Conservation (phyloP, 2,888 invertebrate species). For the Xanthia icteritia region DNA sequence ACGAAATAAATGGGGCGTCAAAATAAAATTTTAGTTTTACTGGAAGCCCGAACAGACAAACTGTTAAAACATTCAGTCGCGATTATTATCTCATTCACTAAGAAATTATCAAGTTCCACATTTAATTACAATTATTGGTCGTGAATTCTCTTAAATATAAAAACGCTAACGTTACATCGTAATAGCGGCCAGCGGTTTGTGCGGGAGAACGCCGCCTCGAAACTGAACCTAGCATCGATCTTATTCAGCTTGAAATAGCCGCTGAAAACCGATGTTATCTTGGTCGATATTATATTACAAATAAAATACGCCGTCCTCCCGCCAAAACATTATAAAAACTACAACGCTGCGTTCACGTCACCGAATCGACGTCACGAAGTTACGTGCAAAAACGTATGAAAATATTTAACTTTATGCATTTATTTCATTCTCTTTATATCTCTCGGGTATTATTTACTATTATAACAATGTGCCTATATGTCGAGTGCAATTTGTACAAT, state of each 20-base stretch:
- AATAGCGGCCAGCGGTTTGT: constrained; percentile 77
- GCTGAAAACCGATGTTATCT: constrained; percentile 46
- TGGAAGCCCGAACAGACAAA: constrained; percentile 90
- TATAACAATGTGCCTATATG: constrained; percentile 88
- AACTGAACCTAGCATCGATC: constrained; percentile 45
- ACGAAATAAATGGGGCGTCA: constrained; percentile 74
- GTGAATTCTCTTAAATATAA: constrained; percentile 86
- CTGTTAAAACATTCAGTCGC: constrained; percentile 88
- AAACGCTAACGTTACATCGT: constrained; percentile 82
- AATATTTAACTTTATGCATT: constrained; percentile 89
- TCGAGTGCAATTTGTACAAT: constrained; percentile 88
- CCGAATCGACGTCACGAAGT: constrained; percentile 78
- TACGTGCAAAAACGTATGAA: constrained; percentile 90
- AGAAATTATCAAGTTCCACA: constrained; percentile 86
- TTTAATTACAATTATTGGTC: constrained; percentile 90
- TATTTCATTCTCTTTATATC: constrained; percentile 83
- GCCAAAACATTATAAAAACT: constrained; percentile 75
- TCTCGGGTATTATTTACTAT: constrained; percentile 85
- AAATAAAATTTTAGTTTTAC: constrained; percentile 84
- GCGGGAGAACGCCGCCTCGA: constrained; percentile 74
- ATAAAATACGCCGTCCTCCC: constrained; percentile 74
- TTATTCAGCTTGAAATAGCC: constrained; percentile 38
- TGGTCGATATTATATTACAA: constrained; percentile 61
- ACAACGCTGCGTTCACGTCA: constrained; percentile 78
- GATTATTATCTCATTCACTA: constrained; percentile 88